A percentile compares a stretch with the other conserved stretches of the same genome.
Conservation (phyloP, 53 echinoderm and acorn worm species). For the Stichopus horrens region DNA sequence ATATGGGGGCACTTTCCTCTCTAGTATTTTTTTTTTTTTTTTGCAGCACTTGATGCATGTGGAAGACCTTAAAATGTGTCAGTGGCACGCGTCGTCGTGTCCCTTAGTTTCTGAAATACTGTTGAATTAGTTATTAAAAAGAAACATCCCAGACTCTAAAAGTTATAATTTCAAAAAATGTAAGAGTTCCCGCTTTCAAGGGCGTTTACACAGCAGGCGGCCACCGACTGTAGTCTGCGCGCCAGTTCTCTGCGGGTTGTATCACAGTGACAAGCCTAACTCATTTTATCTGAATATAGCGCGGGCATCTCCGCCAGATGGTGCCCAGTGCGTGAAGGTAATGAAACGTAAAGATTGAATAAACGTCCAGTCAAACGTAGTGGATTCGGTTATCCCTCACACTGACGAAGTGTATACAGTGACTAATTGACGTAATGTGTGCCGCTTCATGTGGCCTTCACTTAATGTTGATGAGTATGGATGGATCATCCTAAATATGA, state of each 20-base stretch:
- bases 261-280: background rate
- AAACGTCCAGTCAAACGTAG: background rate
- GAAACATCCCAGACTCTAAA: no score
- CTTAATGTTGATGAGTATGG: background rate
- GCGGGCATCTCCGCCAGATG: slow-evolving; percentile 20
- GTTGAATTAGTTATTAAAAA: no score
- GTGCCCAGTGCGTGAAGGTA: background rate
- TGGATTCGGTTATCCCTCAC: background rate
- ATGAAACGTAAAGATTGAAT: slow-evolving; percentile 33
- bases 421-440: background rate
- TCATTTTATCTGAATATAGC: background rate
- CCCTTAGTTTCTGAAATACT: no score
- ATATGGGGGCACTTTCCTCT: no score
- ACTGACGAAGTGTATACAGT: background rate
- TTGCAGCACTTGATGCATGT: no score
- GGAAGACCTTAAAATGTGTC: no score
- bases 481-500: background rate
- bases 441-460: background rate
- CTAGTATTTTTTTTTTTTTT: no score
- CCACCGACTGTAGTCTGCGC: background rate
- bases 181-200: no score
- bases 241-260: background rate
- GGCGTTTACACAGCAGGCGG: no score
- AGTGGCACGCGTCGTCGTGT: no score
- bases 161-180: no score